phyloP scores from a whole-genome alignment of 2,888 invertebrate species.

The Nebria brevicollis region DNA sequence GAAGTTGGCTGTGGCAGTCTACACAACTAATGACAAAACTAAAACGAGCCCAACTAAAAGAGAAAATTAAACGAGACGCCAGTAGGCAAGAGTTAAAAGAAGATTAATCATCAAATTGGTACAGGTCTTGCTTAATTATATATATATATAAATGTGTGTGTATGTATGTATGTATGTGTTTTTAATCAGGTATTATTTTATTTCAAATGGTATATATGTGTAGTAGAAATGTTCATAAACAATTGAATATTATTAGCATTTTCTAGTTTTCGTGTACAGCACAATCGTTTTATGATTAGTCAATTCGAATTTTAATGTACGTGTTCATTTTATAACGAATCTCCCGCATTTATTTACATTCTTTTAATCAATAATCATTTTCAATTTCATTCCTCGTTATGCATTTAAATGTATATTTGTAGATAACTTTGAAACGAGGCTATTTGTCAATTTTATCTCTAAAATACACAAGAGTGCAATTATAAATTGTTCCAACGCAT shows the following conservation, averaged over 20 bases:
- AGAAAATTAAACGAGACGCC: constrained; percentile 71
- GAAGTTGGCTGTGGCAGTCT: constrained; percentile 90
- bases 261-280: no score
- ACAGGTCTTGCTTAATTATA: not conserved
- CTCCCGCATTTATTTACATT: no score
- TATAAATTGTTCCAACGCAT: no score
- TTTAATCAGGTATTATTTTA: constrained; percentile 1
- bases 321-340: no score
- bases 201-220: not conserved
- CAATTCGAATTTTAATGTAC: no score
- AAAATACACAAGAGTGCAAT: no score
- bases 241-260: not conserved
- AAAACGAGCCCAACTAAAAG: constrained; percentile 82
- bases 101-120: constrained; percentile 39
- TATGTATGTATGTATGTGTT: not conserved
- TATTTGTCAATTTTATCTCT: no score
- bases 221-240: not conserved
- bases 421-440: no score
- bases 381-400: no score
- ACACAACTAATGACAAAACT: constrained; percentile 87
- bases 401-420: no score
- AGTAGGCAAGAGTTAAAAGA: constrained; percentile 48
- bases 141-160: not conserved
- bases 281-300: no score
- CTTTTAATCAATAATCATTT: no score